Base-by-base conservation (phyloP, 2,113 vertebrate genomes). In the Astur gentilis region DNA sequence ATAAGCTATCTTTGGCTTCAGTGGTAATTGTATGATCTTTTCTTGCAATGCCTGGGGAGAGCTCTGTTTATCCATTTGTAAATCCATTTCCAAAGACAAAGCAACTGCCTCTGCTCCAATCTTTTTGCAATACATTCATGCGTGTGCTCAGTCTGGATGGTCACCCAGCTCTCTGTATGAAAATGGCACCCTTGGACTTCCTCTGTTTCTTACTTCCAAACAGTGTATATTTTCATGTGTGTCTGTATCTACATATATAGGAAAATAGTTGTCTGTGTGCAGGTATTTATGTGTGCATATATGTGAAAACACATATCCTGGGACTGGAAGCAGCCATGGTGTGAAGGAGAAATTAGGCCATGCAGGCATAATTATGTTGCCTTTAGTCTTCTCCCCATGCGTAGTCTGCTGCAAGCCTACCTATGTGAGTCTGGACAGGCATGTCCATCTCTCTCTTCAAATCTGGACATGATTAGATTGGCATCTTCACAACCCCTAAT, bases 81-180 rank as follows among this genome's bases (percentile, higher is more conserved):
- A 93, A 94, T 45, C 44, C 21, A 26, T 73, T 83, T 87, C 42
- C n/a, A 84, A 40, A 93, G 67, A 38, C 57, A 81, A 84, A 95
- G 67, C 31, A 69, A 23, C 62, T 49, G 22, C 57, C 31, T 62
- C 42, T 89, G 34, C 40, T 83, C 17, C 50, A 16, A 1, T 44
- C 55, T 31, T 4, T 89, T 58, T 52, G 47, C 32, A 62, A 52
- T 34, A 52, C 11, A 15, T 50, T 58, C 0, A 1, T 64, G 15
- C 1, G 0, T 55, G 25, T 70, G 47, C 47, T 55, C 22, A 31
- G 50, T 31, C 21, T 71, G 77, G 38, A 49, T 25, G 9, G 27
- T 80, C 42, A 75, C 29, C 8, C 18, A 61, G 23, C 22, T 62
- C 10, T 40, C 72, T 38, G 36, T 20, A n/a, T n/a, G 82, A 55